phyloP scores from a whole-genome alignment of 2,888 invertebrate species.

The Tridacna gigas region DNA sequence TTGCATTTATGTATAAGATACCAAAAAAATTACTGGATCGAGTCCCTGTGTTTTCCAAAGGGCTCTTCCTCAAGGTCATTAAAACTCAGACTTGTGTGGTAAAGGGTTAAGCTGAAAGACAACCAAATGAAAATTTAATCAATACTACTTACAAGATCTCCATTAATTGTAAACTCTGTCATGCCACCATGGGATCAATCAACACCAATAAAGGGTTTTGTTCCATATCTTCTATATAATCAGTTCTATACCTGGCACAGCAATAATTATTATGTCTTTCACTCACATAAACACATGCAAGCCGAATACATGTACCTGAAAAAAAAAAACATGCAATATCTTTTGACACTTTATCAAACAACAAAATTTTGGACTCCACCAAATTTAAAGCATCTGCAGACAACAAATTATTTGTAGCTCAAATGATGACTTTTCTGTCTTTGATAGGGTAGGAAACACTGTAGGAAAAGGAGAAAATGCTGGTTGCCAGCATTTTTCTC shows the following conservation, averaged over 20 bases:
- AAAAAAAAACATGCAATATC: background rate
- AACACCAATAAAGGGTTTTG: background rate
- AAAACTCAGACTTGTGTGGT: background rate
- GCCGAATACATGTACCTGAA: background rate
- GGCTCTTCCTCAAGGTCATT: too few relatives aligned
- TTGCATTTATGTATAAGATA: too few relatives aligned
- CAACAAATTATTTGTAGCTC: too few relatives aligned
- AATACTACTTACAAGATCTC: constrained; percentile 2
- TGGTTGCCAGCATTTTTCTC: too few relatives aligned
- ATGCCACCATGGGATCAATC: constrained; percentile 15
- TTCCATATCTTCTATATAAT: background rate
- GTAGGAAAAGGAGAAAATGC: too few relatives aligned
- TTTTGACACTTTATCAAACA: background rate
- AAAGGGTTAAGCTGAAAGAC: background rate
- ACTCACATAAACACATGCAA: too few relatives aligned
- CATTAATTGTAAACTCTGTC: constrained; percentile 27
- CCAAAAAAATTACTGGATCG: too few relatives aligned
- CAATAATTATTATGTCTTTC: background rate
- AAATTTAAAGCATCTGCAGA: too few relatives aligned
- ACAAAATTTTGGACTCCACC: too few relatives aligned
- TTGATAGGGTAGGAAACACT: too few relatives aligned
- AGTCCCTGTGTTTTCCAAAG: too few relatives aligned
- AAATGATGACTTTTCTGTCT: too few relatives aligned
- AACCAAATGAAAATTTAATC: background rate
- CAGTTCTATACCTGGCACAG: background rate